Base-by-base conservation (phyloP, 2,797 vertebrate species). In the Lerista edwardsae region DNA sequence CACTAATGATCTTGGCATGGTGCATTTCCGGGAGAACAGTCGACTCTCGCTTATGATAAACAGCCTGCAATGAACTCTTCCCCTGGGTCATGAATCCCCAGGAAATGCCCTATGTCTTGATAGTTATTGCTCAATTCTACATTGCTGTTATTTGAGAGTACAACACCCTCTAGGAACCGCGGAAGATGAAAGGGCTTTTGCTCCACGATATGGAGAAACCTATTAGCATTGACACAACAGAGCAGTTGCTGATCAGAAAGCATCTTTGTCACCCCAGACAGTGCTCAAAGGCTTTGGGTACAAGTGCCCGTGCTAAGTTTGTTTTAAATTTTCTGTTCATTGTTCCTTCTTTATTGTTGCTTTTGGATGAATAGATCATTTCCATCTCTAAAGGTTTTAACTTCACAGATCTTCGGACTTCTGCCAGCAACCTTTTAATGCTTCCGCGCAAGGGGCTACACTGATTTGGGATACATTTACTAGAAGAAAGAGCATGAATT, bases 111-210 rank as follows among this genome's bases (percentile, higher is more conserved):
- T 83, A 27, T 27, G 55, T 76, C 86, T 87, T 36, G 83, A 88
- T 21, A 93, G 87, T 91, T 86, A 92, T 72, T 87, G 81, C 84
- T 91, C 87, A 87, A 86, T 85, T 89, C 34, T 61, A 93, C 83
- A 93, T 92, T 92, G 73, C 87, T 84, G 75, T n/a, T 78, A 88
- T 93, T 92, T 94, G 88, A 94, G 93, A 94, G 92, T 57, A 76
- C 73, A 95, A 88, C 90, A 93, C 87, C 85, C 55, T 89, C 72
- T 81, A 92, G 80, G 86, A 91, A 86, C 86, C 65, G 19, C 86
- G 21, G 10, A 79, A 92, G 89, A 88, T 89, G 92, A 94, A 92
- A 94, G 88, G 82, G 85, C 62, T 93, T 92, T 91, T 88, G 64
- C 91, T 91, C 86, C 80, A 85, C 29, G 83, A 93, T 81, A 82